Evolutionary conservation across 2,113 vertebrate species (phyloP).

Genomic region (Phylloscopus trochiloides): DNA sequence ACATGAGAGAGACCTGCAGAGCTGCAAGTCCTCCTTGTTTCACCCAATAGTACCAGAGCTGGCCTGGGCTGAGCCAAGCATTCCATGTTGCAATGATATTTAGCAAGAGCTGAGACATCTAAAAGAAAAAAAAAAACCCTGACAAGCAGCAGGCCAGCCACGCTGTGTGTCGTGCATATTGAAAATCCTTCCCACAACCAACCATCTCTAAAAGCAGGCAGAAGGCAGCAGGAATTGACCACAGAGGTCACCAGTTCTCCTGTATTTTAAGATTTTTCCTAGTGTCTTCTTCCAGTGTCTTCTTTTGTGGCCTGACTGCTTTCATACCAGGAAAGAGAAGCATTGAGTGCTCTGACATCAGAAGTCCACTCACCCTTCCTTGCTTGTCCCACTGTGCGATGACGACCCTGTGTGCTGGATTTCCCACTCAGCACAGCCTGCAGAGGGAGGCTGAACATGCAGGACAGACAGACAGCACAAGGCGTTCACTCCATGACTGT

Average conservation of each 20-base stretch:
- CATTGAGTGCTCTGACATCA: neutral
- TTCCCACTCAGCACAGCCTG: neutral
- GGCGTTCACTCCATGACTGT: neutral
- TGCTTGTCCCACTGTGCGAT: neutral
- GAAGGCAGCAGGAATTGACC: neutral
- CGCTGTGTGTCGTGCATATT: neutral
- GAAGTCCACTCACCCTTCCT: slow-evolving; percentile 29
- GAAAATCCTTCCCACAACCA: neutral
- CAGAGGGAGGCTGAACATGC: neutral
- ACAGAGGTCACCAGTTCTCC: neutral
- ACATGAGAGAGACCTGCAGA: neutral
- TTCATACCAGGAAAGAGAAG: neutral
- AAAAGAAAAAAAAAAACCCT: neutral
- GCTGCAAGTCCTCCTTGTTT: neutral
- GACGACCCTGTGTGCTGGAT: neutral
- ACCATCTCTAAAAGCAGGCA: neutral
- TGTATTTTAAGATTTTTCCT: neutral
- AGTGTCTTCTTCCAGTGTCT: neutral
- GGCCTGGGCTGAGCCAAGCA: neutral
- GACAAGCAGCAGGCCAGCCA: neutral
- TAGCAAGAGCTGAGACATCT: neutral
- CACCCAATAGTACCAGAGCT: neutral
- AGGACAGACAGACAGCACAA: neutral
- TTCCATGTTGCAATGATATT: neutral
- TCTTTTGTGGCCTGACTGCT: neutral